phyloP scores from a whole-genome alignment of 2,888 invertebrate species.

The Macrosiphum euphorbiae region DNA sequence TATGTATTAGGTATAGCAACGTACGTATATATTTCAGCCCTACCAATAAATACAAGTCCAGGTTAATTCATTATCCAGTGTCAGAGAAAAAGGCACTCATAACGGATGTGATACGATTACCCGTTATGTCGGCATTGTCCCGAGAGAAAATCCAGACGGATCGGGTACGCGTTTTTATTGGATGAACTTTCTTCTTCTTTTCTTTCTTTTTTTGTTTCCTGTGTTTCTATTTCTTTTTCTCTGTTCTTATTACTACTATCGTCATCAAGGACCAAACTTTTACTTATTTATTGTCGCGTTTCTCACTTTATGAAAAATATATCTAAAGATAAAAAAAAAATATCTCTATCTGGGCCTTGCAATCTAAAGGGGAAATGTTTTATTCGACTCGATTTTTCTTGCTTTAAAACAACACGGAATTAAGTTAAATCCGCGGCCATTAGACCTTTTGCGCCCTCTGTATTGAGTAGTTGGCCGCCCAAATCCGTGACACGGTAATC shows the following conservation, averaged over 20 bases:
- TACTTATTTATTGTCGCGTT: constrained; percentile 65
- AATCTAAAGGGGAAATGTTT: constrained; percentile 65
- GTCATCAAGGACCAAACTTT: constrained; percentile 65
- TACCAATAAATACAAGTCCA: constrained; percentile 63
- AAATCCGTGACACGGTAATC: constrained; percentile 64
- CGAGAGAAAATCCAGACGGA: constrained; percentile 65
- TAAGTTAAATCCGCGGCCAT: constrained; percentile 65
- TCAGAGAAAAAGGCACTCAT: constrained; percentile 64
- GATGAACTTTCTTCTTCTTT: constrained; percentile 63
- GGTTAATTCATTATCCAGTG: constrained; percentile 64
- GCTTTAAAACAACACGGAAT: constrained; percentile 65
- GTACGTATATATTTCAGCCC: constrained; percentile 33
- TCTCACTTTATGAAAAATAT: constrained; percentile 65
- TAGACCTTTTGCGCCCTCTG: constrained; percentile 65
- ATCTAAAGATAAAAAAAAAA: constrained; percentile 62
- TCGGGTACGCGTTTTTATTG: constrained; percentile 64
- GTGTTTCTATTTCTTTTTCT: constrained; percentile 60
- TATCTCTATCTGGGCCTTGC: constrained; percentile 61
- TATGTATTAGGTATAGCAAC: constrained; percentile 8
- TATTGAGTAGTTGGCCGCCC: constrained; percentile 64
- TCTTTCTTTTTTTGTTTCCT: constrained; percentile 60
- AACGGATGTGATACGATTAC: constrained; percentile 65
- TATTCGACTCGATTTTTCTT: constrained; percentile 64
- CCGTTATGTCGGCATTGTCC: constrained; percentile 64
- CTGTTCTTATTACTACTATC: constrained; percentile 64